A percentile compares a stretch with the other conserved stretches of the same genome.
These are phyloP conservation scores for Columba guinea DNA, from an alignment of 2,797 vertebrate species.

Conservation along the genomic window DNA sequence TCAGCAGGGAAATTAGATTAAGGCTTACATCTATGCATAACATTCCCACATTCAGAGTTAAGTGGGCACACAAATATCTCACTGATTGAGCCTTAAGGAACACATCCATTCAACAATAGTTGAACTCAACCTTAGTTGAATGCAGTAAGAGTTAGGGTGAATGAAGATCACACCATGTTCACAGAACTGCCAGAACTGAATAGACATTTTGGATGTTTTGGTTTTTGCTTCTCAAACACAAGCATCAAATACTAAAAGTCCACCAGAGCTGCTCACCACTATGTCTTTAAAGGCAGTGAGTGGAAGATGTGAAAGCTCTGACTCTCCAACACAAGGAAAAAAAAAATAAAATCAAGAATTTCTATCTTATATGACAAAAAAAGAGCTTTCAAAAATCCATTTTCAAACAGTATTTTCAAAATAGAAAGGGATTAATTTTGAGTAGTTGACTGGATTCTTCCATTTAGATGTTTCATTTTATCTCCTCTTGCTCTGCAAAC, in stretches of 20 bases:
- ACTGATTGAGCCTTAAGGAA: background rate
- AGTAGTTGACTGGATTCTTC: background rate
- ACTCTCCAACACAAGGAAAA: background rate
- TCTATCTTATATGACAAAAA: background rate
- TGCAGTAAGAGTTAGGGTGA: background rate
- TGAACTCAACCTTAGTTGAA: background rate
- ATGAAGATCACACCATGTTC: background rate
- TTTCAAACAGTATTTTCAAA: background rate
- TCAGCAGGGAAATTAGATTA: background rate
- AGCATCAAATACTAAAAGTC: background rate
- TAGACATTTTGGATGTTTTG: background rate
- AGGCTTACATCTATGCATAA: background rate
- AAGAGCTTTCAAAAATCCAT: background rate
- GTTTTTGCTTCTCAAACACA: background rate
- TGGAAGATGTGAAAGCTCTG: background rate
- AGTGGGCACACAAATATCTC: background rate
- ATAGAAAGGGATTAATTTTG: background rate
- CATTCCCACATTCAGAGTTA: background rate
- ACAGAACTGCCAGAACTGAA: background rate
- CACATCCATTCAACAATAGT: background rate
- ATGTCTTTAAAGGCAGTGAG: accelerated
- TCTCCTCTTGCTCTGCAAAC: background rate
- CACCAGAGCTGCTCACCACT: background rate
- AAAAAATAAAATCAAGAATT: background rate
- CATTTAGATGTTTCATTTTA: background rate